A percentile compares a stretch with the other conserved stretches of the same genome.
Evolutionary conservation across 2,888 invertebrate species (phyloP).

Genomic region (Koerneria pararmatus): DNA sequence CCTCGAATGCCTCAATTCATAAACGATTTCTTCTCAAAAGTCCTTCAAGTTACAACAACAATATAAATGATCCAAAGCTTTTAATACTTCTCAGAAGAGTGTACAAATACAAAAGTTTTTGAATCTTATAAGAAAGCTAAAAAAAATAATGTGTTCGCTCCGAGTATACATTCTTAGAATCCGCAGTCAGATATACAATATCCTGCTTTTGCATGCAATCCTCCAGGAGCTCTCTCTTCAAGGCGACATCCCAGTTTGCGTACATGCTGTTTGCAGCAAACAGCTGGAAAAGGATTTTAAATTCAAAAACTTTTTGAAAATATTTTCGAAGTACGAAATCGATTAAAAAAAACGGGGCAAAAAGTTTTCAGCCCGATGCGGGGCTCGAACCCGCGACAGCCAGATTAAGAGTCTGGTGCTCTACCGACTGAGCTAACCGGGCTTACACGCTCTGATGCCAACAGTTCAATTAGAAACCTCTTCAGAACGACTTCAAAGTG

Average conservation of each 20-base stretch:
- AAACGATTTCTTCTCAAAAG: too few species aligned
- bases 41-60: too few species aligned
- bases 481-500: neutral
- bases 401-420: conserved; percentile 44
- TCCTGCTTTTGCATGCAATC: conserved; percentile 64
- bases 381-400: conserved; percentile 43
- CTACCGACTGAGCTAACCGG: conserved; percentile 43
- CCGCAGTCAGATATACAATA: conserved; percentile 85
- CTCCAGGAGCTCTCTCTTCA: conserved; percentile 31
- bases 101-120: too few species aligned
- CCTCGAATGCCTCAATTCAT: too few species aligned
- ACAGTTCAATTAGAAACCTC: neutral
- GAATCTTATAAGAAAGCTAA: too few species aligned
- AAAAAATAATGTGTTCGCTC: conserved; percentile 61
- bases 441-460: too few species aligned
- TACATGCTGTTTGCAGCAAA: conserved; percentile 39
- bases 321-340: too few species aligned
- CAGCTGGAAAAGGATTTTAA: conserved; percentile 29
- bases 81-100: too few species aligned
- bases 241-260: conserved; percentile 42
- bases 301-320: neutral
- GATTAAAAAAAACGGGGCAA: too few species aligned
- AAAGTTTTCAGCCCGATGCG: conserved; percentile 35
- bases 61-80: too few species aligned
- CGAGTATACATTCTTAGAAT: conserved; percentile 84